phyloP scores from a whole-genome alignment of 2,888 invertebrate species.

The Empis livida region DNA sequence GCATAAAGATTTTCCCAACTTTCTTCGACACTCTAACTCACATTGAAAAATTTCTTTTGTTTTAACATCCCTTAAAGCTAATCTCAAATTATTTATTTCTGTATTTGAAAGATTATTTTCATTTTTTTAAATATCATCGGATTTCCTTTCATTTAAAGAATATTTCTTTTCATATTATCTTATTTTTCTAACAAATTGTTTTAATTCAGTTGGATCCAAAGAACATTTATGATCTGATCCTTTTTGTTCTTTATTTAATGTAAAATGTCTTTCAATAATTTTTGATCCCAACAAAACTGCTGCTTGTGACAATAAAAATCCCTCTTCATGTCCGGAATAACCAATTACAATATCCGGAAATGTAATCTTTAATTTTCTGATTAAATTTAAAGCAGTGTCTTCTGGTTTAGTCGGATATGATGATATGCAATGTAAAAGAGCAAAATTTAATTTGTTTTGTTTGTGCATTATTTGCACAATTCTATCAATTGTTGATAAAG shows the following conservation, averaged over 20 bases:
- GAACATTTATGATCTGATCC: slow-evolving; percentile 72
- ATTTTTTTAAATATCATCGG: slow-evolving; percentile 10
- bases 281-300: slow-evolving; percentile 66
- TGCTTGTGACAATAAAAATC: slow-evolving; percentile 50
- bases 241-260: slow-evolving; percentile 57
- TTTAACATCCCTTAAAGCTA: slow-evolving; percentile 24
- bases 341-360: slow-evolving; percentile 60
- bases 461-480: slow-evolving; percentile 36
- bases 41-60: slow-evolving; percentile 38
- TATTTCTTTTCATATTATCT: slow-evolving; percentile 40
- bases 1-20: slow-evolving; percentile 66
- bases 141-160: not conserved
- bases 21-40: slow-evolving; percentile 55
- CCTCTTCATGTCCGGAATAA: slow-evolving; percentile 71
- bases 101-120: not conserved
- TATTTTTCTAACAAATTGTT: slow-evolving; percentile 45
- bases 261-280: slow-evolving; percentile 66
- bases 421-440: slow-evolving; percentile 65
- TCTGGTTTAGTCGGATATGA: slow-evolving; percentile 59
- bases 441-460: slow-evolving; percentile 41
- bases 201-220: slow-evolving; percentile 52
- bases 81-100: slow-evolving; percentile 14
- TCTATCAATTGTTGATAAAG: slow-evolving; percentile 46
- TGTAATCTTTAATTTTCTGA: slow-evolving; percentile 46
- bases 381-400: slow-evolving; percentile 53